A percentile compares a stretch with the other conserved stretches of the same genome.
Evolutionary conservation across 2,113 vertebrate genomes (phyloP).

Genomic region (Ginglymostoma cirratum): DNA sequence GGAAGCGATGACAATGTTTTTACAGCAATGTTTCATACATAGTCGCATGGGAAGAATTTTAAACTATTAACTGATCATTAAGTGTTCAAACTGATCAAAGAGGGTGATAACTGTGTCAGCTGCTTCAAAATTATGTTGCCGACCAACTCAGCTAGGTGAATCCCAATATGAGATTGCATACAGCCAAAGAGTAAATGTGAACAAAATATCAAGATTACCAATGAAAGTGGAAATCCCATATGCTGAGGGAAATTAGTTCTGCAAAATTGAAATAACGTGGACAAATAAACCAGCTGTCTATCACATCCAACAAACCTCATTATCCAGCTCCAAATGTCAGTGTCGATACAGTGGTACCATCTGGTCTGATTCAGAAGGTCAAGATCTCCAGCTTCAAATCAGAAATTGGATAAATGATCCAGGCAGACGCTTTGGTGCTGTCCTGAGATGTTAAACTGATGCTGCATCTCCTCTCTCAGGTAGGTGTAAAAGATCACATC

Average conservation of each 20-base stretch:
- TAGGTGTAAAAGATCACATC: not conserved
- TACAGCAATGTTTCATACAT: not conserved
- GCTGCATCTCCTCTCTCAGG: not conserved
- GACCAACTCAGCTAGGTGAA: not conserved
- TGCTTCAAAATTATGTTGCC: not conserved
- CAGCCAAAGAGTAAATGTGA: no score
- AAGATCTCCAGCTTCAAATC: not conserved
- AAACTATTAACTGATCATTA: not conserved
- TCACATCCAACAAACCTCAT: not conserved
- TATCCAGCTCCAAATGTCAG: not conserved
- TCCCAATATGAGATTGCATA: no score
- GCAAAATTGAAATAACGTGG: not conserved
- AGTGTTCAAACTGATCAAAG: not conserved
- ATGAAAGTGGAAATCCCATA: not conserved
- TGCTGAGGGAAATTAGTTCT: not conserved
- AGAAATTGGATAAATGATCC: not conserved
- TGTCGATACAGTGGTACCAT: not conserved
- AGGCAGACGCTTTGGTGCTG: not conserved
- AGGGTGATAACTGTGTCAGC: not conserved
- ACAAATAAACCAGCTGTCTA: not conserved
- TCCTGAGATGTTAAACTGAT: not conserved
- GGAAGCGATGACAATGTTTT: not conserved
- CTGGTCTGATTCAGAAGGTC: not conserved
- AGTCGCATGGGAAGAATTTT: not conserved
- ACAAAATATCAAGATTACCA: not conserved